Conservation (phyloP, 2,888 invertebrate genomes). For the Chirona hameri region DNA sequence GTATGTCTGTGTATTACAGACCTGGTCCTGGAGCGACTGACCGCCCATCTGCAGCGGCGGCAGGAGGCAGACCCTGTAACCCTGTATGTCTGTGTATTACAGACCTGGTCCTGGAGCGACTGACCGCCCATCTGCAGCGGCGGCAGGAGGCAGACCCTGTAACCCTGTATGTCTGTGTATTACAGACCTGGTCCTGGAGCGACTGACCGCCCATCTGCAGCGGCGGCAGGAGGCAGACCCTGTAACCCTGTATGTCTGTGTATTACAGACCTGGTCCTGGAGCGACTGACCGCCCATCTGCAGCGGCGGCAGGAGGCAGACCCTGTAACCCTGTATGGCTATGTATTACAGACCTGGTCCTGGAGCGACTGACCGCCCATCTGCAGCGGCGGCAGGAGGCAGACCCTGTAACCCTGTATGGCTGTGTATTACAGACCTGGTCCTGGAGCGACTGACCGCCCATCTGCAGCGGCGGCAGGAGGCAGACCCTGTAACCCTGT, state of each 20-base stretch:
- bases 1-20: too few relatives aligned
- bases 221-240: neutral
- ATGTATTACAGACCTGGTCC: neutral
- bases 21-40: neutral
- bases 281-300: neutral
- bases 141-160: neutral
- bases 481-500: neutral
- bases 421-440: too few relatives aligned
- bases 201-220: neutral
- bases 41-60: neutral
- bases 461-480: neutral
- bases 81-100: too few relatives aligned
- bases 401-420: too few relatives aligned
- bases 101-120: neutral
- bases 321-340: too few relatives aligned
- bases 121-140: neutral
- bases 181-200: neutral
- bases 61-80: neutral
- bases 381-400: neutral
- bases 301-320: neutral
- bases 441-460: neutral
- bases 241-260: too few relatives aligned
- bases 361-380: neutral
- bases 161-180: too few relatives aligned
- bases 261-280: neutral